Evolutionary conservation across 2,797 vertebrate genomes (phyloP), one percentile per base, ranked within the genome.

Genomic region (Halcyon smyrnensis): DNA sequence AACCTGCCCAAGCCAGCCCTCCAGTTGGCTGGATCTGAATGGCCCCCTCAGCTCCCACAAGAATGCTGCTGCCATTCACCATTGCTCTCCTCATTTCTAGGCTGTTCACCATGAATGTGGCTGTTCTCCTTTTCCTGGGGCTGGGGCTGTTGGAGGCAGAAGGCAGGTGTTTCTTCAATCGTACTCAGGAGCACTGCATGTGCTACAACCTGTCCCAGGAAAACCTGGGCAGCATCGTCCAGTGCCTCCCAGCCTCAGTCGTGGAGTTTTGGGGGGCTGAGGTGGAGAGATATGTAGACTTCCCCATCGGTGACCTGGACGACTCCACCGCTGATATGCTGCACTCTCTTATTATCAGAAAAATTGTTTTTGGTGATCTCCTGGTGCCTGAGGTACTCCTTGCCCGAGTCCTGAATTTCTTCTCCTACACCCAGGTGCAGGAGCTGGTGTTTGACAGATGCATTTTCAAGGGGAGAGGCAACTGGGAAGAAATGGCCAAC

Each of bases 221-320:
- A 27, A 95, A 57, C 0, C 0, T 14, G 0, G 2, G 63, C 45
- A 96, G 89, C 63, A 75, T 97, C 46, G 15, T 97, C 7, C 90
- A 94, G 23, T 98, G 98, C 65, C 3, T 97, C 2, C 5, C 50
- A 3, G 98, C 98, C 5, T 10, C 81, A 0, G 90, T 96, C 1
- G 96, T 98, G 87, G 97, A 98, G 93, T 95, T 98, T 12, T 50
- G 23, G 20, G 98, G 96, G 0, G 98, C 98, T 24, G 97, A 94
- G 8, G 57, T 98, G 68, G 56, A 97, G 30, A 54, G 28, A 6
- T 96, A 98, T 4, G 3, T 73, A 5, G 39, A 2, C 30, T 77
- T 95, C 53, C 67, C 87, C 24, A 34, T 94, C 36, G 1, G 11
- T 0, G 51, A 85, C 12, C 41, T 34, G 28, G 15, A 94, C 9